phyloP scores from a whole-genome alignment of 2,888 invertebrate species.

The Agrotis puta region DNA sequence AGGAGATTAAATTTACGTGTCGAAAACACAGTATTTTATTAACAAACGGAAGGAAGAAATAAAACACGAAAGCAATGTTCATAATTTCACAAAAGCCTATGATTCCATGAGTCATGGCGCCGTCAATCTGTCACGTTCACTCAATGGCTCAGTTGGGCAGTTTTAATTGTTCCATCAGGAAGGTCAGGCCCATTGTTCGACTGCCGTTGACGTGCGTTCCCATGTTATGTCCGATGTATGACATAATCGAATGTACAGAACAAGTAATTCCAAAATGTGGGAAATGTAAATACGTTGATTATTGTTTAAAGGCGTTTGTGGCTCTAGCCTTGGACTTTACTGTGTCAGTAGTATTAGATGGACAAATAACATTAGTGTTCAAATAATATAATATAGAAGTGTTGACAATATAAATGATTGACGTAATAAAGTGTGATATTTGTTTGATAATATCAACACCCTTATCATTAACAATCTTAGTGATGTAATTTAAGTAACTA shows the following conservation, averaged over 20 bases:
- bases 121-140: constrained; percentile 52
- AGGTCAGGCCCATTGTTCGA: constrained; percentile 62
- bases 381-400: neutral
- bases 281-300: constrained; percentile 32
- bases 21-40: constrained; percentile 18
- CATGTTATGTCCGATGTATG: constrained; percentile 49
- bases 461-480: no score
- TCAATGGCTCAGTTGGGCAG: constrained; percentile 49
- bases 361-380: constrained; percentile 17
- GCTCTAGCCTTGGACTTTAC: constrained; percentile 10
- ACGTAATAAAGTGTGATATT: constrained; percentile 2
- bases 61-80: constrained; percentile 32
- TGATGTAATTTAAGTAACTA: neutral
- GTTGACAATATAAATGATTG: constrained; percentile 13
- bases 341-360: constrained; percentile 10
- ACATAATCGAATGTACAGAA: constrained; percentile 47
- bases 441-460: neutral
- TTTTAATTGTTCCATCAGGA: constrained; percentile 59
- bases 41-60: constrained; percentile 13
- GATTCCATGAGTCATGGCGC: constrained; percentile 41
- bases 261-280: constrained; percentile 26
- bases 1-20: constrained; percentile 2
- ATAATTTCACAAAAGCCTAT: constrained; percentile 45
- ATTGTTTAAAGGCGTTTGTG: constrained; percentile 11
- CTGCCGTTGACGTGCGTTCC: constrained; percentile 55